A percentile compares a stretch with the other conserved stretches of the same genome.
These are phyloP conservation scores for Bursaphelenchus okinawaensis DNA, from an alignment of 2,888 invertebrate species.

Conservation along the genomic window DNA sequence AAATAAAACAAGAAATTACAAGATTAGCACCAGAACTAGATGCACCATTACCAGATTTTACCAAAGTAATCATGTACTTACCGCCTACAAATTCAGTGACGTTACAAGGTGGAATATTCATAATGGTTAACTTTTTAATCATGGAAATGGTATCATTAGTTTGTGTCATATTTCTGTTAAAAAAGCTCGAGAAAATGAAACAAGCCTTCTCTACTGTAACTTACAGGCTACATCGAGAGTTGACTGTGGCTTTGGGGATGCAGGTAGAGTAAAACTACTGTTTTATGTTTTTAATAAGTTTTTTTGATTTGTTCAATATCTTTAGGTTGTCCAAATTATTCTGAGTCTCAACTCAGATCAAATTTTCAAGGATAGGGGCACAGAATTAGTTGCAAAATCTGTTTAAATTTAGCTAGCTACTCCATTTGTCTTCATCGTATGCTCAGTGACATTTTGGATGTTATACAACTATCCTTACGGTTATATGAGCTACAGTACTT, in stretches of 20 bases:
- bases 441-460: not conserved
- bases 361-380: not conserved
- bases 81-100: not conserved
- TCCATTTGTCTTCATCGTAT: not conserved
- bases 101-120: not conserved
- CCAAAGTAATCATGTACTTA: not conserved
- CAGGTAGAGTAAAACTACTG: no score
- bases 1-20: not conserved
- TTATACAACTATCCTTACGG: not conserved
- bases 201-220: not conserved
- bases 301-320: no score
- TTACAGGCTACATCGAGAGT: not conserved
- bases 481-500: not conserved
- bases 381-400: not conserved
- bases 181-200: not conserved
- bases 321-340: no score
- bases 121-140: not conserved
- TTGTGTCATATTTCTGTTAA: not conserved
- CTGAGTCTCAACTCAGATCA: no score
- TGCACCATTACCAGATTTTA: not conserved
- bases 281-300: no score
- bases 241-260: not conserved
- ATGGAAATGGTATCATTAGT: not conserved
- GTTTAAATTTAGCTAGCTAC: not conserved
- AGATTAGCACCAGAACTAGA: not conserved